Conservation (phyloP, 2,888 invertebrate genomes). For the Leptinotarsa haldemani region DNA sequence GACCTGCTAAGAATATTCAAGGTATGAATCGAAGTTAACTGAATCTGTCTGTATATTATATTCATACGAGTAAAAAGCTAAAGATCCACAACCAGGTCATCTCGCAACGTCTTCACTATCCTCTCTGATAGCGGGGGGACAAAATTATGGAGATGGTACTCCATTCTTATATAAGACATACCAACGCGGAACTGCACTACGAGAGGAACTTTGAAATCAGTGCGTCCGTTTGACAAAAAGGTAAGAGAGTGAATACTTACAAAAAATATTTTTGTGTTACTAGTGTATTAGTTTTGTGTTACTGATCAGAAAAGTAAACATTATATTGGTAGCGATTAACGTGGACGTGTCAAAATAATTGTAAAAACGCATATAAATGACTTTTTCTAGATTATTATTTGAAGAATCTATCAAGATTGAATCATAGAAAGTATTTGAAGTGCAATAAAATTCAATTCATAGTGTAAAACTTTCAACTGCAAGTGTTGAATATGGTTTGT, state of each 20-base stretch:
- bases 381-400: no score
- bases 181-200: neutral
- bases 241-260: constrained; percentile 44
- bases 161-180: constrained; percentile 23
- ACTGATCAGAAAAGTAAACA: neutral
- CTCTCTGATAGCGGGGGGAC: constrained; percentile 3
- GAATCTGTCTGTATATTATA: neutral
- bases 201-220: constrained; percentile 7
- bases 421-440: no score
- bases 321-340: no score
- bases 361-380: no score
- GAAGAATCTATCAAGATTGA: no score
- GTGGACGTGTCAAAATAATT: no score
- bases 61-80: neutral
- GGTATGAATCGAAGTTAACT: neutral
- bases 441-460: no score
- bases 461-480: no score
- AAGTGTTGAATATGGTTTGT: no score
- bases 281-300: neutral
- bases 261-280: constrained; percentile 36
- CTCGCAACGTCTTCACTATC: constrained; percentile 2
- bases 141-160: constrained; percentile 18
- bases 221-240: constrained; percentile 39
- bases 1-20: neutral
- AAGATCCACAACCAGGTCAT: constrained; percentile 25